Percentiles rank a stretch among this genome's conserved stretches.
Conservation (phyloP, 2,797 vertebrate species). For the Coluber constrictor region DNA sequence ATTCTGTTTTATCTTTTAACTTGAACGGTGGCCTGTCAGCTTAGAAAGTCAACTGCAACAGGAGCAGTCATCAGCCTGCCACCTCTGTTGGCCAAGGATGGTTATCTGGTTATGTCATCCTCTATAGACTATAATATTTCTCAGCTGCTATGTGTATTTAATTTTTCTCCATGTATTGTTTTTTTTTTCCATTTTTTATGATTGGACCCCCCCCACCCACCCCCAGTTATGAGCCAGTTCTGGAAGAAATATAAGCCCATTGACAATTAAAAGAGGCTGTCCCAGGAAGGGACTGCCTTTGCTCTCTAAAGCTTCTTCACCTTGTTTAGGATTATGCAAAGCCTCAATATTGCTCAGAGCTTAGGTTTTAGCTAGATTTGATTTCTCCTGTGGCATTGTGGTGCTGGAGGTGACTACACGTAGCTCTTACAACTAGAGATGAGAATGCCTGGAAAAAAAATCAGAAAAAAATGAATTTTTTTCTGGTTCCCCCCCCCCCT, state of each 20-base stretch:
- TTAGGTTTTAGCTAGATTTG: conserved; percentile 58
- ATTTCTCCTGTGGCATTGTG: conserved; percentile 72
- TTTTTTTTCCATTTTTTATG: too few relatives aligned
- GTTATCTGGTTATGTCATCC: too few relatives aligned
- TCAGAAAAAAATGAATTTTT: too few relatives aligned
- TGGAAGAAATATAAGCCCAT: too few relatives aligned
- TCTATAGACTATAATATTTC: background rate
- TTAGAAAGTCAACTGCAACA: background rate
- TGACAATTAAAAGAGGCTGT: too few relatives aligned
- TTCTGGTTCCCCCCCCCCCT: too few relatives aligned
- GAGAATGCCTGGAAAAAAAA: too few relatives aligned
- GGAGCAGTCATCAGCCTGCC: background rate
- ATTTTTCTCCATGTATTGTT: too few relatives aligned
- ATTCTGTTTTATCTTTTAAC: background rate
- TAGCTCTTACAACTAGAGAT: too few relatives aligned
- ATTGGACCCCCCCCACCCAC: fast-evolving
- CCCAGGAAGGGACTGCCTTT: background rate
- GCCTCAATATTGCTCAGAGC: conserved; percentile 56
- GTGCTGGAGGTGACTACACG: too few relatives aligned
- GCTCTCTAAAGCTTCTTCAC: background rate
- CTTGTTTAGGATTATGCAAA: background rate
- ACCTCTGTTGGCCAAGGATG: background rate
- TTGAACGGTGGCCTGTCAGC: background rate
- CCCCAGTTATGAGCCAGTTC: background rate
- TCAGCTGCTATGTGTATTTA: background rate